Evolutionary conservation across 2,888 invertebrate species (phyloP), one percentile per base, ranked within the genome.

Genomic region (Flexamia atlantica): DNA sequence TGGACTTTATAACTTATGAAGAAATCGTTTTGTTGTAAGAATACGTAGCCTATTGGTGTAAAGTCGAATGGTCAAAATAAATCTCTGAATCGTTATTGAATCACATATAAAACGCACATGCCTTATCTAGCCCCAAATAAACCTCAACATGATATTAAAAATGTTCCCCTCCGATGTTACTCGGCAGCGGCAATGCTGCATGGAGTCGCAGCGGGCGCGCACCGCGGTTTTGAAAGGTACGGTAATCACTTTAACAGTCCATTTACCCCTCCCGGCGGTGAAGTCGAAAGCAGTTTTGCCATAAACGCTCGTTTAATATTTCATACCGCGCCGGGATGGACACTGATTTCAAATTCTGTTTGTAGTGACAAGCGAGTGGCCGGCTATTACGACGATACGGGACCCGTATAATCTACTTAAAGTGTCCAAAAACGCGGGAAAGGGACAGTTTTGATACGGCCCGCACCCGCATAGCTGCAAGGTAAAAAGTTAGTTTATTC

Each of bases 361-460:
- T 72, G 64, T 64, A 53, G 53, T 2, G 36, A 36, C 46, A 5
- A 53, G 53, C 53, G 68, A 68, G 68, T 72, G 72, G 5, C 36
- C 72, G 20, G 40, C 72, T 17, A 72, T 68, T 20, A 72, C 64
- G 72, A 23, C 28, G 36, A 82, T 82, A 82, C 82, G 82, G 82
- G 82, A 32, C 82, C 82, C 82, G 82, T 82, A 82, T 82, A 82
- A 82, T 70, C 82, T 36, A 82, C 82, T 82, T 82, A 81, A 60
- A 68, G 81, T 76, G 76, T 76, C 76, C 76, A 76, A 76, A 76
- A 76, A 76, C 76, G 25, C 9, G 46, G 46, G 40, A 9, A 28
- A 28, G 76, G 50, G 40, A n/a, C 14, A 46, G 76, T 76, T 76
- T 76, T 76, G 76, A 76, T 76, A 76, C 76, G 2, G 25, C 76